Evolutionary conservation across 2,888 invertebrate species (phyloP), one percentile per base, ranked within the genome.

Genomic region (Rhorus exstirpatorius): DNA sequence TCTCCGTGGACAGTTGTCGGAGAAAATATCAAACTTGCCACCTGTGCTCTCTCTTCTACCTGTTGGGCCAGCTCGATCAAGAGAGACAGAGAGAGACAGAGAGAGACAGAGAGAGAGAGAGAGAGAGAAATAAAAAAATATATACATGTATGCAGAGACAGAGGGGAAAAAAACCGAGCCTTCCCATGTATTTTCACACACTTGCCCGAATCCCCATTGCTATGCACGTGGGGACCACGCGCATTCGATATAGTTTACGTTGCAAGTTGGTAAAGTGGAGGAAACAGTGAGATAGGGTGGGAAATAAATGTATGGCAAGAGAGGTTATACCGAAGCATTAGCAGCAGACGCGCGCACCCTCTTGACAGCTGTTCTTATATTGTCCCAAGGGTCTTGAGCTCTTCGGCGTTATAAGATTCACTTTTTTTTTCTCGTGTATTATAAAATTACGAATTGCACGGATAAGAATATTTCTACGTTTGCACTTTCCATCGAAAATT

Each of bases 31-130:
- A 51, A 87, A 81, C 80, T 75, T 86, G 86, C 90, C 88, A 89
- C 89, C 91, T 91, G 89, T 86, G 86, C 79, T 74, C 81, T 86
- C 87, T 85, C 87, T 86, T 85, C 88, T 89, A 90, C 89, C 90
- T 89, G 88, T 88, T 86, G 88, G 86, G 49, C 51, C 51, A 53
- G 65, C 44, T 58, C 61, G 49, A 70, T 24, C 51, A 46, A 58
- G 49, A 60, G 44, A 8, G 72, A 31, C 14, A 51, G 76, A 70
- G 65, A 55, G 67, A 83, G 83, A 61, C 83, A 84, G 77, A 77
- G 65, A 68, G 80, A 63, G 55, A 85, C 60, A 78, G 14, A 72
- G 44, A 8, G 72, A 31, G 19, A 51, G 76, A 70, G 65, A 55
- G 67, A 83, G 83, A 61, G 83, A 84, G 77, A 77, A 68, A 68